These are phyloP conservation scores for Onthophagus sagittarius DNA, from an alignment of 2,888 invertebrate species.

Conservation along the genomic window DNA sequence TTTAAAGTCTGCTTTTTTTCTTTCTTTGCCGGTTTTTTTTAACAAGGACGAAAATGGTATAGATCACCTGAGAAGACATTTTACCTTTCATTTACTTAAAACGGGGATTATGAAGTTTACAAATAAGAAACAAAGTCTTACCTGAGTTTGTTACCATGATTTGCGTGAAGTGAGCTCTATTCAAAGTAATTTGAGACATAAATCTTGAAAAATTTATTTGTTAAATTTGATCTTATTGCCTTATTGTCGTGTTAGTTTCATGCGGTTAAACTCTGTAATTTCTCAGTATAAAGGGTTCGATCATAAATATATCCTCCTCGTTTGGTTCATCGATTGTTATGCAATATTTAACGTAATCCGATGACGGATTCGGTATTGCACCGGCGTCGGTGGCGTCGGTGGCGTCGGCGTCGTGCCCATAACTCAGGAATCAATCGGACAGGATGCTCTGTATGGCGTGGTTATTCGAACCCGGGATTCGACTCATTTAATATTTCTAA, in stretches of 20 bases:
- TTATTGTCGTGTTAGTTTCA: neutral
- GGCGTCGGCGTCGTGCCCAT: neutral
- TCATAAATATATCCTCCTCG: neutral
- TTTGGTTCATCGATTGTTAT: slow-evolving; percentile 29
- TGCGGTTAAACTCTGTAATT: neutral
- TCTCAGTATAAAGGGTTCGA: neutral
- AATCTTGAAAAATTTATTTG: too few species aligned
- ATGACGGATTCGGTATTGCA: slow-evolving; percentile 27
- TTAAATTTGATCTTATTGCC: too few species aligned
- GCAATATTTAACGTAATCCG: slow-evolving; percentile 30
- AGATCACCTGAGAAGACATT: neutral
- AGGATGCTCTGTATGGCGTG: slow-evolving; percentile 12
- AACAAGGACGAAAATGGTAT: neutral
- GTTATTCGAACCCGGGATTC: neutral
- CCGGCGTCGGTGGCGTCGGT: neutral
- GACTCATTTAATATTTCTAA: neutral
- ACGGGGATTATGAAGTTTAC: neutral
- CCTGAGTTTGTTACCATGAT: too few species aligned
- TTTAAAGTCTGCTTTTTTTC: neutral
- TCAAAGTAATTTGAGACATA: too few species aligned
- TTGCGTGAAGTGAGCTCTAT: too few species aligned
- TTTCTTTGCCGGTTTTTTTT: neutral
- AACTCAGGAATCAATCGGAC: neutral
- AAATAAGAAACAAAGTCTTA: neutral
- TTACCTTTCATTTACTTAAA: neutral